Evolutionary conservation across 2,888 invertebrate species (phyloP).

Genomic region (Ennomos erosarius): DNA sequence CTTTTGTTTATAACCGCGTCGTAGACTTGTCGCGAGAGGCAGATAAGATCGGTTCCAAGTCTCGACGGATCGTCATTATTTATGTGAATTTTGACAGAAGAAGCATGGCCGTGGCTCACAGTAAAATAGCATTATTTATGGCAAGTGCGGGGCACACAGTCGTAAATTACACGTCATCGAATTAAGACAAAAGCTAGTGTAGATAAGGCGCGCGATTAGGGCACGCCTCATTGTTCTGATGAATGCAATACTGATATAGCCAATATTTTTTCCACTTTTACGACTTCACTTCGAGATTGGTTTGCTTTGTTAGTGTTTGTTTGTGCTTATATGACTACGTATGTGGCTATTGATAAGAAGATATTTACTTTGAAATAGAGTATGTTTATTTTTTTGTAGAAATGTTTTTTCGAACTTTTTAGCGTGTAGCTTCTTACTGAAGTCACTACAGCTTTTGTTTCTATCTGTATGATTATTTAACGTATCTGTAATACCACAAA

Average conservation of each 20-base stretch:
- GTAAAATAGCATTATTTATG: slow-evolving; percentile 80
- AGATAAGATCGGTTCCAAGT: slow-evolving; percentile 76
- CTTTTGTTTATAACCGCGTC: slow-evolving; percentile 79
- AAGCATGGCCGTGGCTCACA: slow-evolving; percentile 59
- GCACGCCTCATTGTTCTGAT: slow-evolving; percentile 73
- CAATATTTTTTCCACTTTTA: slow-evolving; percentile 74
- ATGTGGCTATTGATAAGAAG: slow-evolving; percentile 18
- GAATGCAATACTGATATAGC: slow-evolving; percentile 69
- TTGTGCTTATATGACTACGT: slow-evolving; percentile 32
- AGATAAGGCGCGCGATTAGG: slow-evolving; percentile 74
- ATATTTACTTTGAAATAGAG: slow-evolving; percentile 7
- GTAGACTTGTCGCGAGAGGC: slow-evolving; percentile 66
- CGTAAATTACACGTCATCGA: slow-evolving; percentile 77
- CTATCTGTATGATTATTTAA: too few relatives aligned
- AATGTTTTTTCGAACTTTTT: too few relatives aligned
- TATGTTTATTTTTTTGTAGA: neutral
- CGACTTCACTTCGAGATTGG: slow-evolving; percentile 67
- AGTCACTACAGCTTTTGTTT: too few relatives aligned
- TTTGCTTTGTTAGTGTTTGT: slow-evolving; percentile 44
- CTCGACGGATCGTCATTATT: slow-evolving; percentile 74
- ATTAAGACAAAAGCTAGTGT: slow-evolving; percentile 80
- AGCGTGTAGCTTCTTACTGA: too few relatives aligned
- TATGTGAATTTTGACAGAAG: slow-evolving; percentile 82
- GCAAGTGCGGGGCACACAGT: slow-evolving; percentile 63
- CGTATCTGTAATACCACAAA: too few relatives aligned